Evolutionary conservation across 2,888 invertebrate genomes (phyloP).

Genomic region (Idaea dimidiata): DNA sequence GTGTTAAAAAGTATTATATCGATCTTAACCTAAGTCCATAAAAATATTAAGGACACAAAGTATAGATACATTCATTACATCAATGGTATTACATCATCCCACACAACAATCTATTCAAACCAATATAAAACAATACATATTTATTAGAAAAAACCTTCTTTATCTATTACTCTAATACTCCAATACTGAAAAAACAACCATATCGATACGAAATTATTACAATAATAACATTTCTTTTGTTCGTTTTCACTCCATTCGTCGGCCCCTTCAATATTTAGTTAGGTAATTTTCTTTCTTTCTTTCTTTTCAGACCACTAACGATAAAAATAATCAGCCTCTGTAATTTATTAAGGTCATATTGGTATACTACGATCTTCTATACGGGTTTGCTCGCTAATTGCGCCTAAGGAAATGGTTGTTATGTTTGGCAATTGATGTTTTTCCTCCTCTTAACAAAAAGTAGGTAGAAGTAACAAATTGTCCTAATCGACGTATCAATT

Average conservation of each 20-base stretch:
- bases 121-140: background rate
- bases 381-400: background rate
- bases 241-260: slow-evolving; percentile 16
- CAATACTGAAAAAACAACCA: slow-evolving; percentile 2
- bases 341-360: slow-evolving; percentile 23
- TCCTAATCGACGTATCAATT: background rate
- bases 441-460: slow-evolving; percentile 3
- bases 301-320: slow-evolving; percentile 24
- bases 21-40: too few species aligned
- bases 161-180: background rate
- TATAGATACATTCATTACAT: background rate
- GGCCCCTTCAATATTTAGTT: slow-evolving; percentile 23
- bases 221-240: slow-evolving; percentile 21
- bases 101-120: background rate
- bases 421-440: slow-evolving; percentile 5
- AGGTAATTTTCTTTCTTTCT: slow-evolving; percentile 22
- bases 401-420: slow-evolving; percentile 1
- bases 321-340: slow-evolving; percentile 23
- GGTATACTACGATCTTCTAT: background rate
- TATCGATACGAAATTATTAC: slow-evolving; percentile 18
- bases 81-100: background rate
- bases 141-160: background rate
- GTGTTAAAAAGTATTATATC: too few species aligned
- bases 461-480: background rate
- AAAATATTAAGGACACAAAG: too few species aligned